Base-by-base conservation (phyloP, 2,888 invertebrate genomes). In the Halictus quadricinctus region DNA sequence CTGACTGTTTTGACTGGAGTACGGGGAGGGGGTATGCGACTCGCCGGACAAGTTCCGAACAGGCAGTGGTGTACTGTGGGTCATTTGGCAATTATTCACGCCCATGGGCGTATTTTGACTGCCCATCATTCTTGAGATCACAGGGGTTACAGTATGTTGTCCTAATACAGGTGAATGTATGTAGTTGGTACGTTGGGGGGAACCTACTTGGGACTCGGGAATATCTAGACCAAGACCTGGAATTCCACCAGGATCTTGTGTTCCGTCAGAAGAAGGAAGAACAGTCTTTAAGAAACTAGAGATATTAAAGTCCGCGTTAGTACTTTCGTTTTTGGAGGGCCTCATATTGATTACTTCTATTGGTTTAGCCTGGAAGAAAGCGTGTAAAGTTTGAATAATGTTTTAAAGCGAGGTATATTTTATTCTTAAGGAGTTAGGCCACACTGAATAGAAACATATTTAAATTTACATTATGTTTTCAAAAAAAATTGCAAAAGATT, bases 301-400 rank as follows among this genome's bases (percentile, higher is more conserved):
- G 88, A 96, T 95, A 90, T 95, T 95, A 90, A 96, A 96, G 64
- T 93, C 91, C 6, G 91, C 88, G 95, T 78, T 96, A 95, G 86
- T 95, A 92, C 64, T 88, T 83, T 92, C 92, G 6, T 80, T 88
- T 74, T 93, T 92, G 18, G 91, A 91, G 4, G 95, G 95, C 58
- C 96, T 95, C 79, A 95, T 95, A 72, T 95, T 95, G 90, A 96
- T 96, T n/a, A 96, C 96, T 92, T 96, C 95, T 84, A 96, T 96
- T 74, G 95, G 95, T 92, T 95, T 95, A 80, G 95, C 95, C 95
- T 94, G 78, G 75, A 90, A 86, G 85, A 76, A 72, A 74, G 70
- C 50, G 48, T 12, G 15, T 48, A 25, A 50, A 18, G 72, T 54
- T 66, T 60, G 60, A 72, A 54, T 74, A 43, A 66, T 64, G 29